phyloP scores from a whole-genome alignment of 2,113 vertebrate genomes.

The Anthoscopus minutus region DNA sequence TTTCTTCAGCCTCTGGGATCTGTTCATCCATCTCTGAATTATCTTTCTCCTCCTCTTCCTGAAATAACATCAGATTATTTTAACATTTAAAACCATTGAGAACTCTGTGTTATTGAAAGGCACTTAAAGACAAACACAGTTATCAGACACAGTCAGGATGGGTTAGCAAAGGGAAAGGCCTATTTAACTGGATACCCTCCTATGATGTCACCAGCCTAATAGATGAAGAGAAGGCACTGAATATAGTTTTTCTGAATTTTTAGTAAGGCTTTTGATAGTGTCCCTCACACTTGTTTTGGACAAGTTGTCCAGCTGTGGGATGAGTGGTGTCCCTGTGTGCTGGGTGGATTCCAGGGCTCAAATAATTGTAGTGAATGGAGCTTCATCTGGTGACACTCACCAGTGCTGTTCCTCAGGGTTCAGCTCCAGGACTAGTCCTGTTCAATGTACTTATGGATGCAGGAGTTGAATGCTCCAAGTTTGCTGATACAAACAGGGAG shows the following conservation, averaged over 20 bases:
- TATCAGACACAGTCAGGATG: neutral
- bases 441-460: neutral
- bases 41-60: conserved; percentile 72
- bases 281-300: neutral
- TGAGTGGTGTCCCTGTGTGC: neutral
- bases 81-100: neutral
- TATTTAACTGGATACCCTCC: neutral
- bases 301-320: neutral
- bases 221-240: neutral
- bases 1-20: conserved; percentile 73
- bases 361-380: neutral
- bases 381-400: neutral
- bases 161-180: neutral
- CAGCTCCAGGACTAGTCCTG: neutral
- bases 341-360: neutral
- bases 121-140: neutral
- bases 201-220: fast-evolving
- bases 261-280: neutral
- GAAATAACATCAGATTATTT: neutral
- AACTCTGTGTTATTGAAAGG: neutral
- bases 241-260: neutral
- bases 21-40: conserved; percentile 67
- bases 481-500: neutral
- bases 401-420: neutral
- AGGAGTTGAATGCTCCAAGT: neutral